Evolutionary conservation across 2,888 invertebrate species (phyloP), one percentile per base, ranked within the genome.

Genomic region (Polyploca ridens): DNA sequence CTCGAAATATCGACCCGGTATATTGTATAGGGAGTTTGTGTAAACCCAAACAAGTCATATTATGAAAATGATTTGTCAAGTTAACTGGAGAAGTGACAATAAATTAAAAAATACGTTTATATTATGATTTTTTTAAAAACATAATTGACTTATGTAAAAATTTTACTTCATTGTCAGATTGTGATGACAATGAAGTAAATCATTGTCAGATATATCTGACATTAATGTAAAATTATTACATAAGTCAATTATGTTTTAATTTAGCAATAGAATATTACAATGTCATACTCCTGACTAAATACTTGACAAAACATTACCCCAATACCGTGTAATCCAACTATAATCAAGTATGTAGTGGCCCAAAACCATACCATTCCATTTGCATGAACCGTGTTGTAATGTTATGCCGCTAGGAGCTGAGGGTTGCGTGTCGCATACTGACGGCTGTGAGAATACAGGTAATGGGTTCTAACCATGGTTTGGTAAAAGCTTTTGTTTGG

Each of bases 401-500:
- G 94, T 95, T 93, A 86, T 94, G 93, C 93, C 87, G 94, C 95
- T 95, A 96, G 97, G 97, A 95, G 95, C 97, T 95, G 97, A 97
- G 94, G 98, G 98, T 95, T 98, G 98, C 95, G 96, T 97, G 91
- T 98, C 98, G 89, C 98, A 98, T 95, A 96, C 97, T 92, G 98
- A 98, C 94, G 97, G 98, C 95, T 98, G 98, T 95, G 98, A 98
- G 95, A 97, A 97, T 95, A 97, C 97, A 95, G 97, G 97, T 98
- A 97, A 97, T 96, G 64, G 54, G 16, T 64, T 68, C n/a, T 11
- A 60, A 49, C 44, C 64, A 62, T 62, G 13, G 38, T 46, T n/a
- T 59, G 33, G 38, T 62, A 59, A 6, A 41, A 59, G 16, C 33
- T 33, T 59, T 33, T 33, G 35, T 41, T 54, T 54, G 54, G 10